Evolutionary conservation across 2,888 invertebrate species (phyloP).

Genomic region (Dryadula phaetusa): DNA sequence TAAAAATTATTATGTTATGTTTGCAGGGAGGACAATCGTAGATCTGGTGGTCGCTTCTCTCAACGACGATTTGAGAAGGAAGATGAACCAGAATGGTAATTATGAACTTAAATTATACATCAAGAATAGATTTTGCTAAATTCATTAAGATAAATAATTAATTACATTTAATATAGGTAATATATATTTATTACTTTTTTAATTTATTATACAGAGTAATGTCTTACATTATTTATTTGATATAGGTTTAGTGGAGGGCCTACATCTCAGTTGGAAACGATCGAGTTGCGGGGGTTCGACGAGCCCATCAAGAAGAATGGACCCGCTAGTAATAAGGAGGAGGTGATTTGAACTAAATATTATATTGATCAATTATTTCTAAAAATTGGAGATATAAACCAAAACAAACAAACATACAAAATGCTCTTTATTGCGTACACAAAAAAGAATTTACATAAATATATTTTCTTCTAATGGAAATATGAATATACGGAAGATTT

Average conservation of each 20-base stretch:
- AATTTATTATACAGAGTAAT: no score
- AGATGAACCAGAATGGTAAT: conserved; percentile 95
- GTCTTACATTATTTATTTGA: background rate
- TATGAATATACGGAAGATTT: no score
- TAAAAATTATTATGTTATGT: conserved; percentile 21
- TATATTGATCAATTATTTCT: background rate
- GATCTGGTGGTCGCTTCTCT: conserved; percentile 81
- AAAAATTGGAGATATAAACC: no score
- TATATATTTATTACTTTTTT: no score
- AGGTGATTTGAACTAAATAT: conserved; percentile 52
- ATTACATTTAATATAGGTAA: no score
- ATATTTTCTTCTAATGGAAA: no score
- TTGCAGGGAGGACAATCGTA: conserved; percentile 79
- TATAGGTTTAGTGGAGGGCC: conserved; percentile 92
- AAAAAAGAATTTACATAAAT: no score
- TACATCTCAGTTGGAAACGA: conserved; percentile 95
- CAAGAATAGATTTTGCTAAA: background rate
- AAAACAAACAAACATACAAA: no score
- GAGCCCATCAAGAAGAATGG: conserved; percentile 83
- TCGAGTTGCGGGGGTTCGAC: conserved; percentile 96
- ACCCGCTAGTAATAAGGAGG: conserved; percentile 64
- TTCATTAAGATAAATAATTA: no score
- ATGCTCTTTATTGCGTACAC: no score
- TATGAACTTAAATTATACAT: background rate
- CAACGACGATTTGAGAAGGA: conserved; percentile 86